Base-by-base conservation (phyloP, 2,888 invertebrate species). In the Seira musarum region DNA sequence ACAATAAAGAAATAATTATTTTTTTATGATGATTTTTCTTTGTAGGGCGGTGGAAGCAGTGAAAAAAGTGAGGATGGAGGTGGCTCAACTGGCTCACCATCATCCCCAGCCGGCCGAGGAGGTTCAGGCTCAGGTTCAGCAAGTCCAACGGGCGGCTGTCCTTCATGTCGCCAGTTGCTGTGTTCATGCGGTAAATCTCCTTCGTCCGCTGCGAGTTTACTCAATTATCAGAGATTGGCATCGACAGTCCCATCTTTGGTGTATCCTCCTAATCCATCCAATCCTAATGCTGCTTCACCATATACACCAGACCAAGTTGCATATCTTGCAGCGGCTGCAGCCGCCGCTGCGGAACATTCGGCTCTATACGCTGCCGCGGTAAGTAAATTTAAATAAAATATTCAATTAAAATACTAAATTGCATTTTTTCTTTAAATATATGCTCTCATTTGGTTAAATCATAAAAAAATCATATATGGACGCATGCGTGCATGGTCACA, bases 181-280 rank as follows among this genome's bases (percentile, higher is more conserved):
- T 86, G 86, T 86, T 86, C 86, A 85, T 85, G 86, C 82, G 83
- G 82, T 76, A 84, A 83, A 80, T 83, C 90, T 74, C 90, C 91
- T 63, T 40, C 40, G 10, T 74, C 80, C 61, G 40, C 40, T 81
- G 89, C 92, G 76, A 90, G 85, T 79, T 78, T 87, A 81, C 85
- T 86, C 81, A 85, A 85, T 82, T 92, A 81, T 87, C 90, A 77
- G 86, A 87, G 82, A 87, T 88, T 85, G 85, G 86, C 86, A 82
- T 85, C 86, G 70, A 83, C 85, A 82, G 86, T 86, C 81, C 86
- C 86, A 82, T 85, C 85, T 82, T 85, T 86, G 83, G 85, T 86
- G 67, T 86, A 86, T 84, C 85, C 82, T 64, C 73, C 79, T 73
- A 84, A 84, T 81, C 84, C 84, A 69, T 82, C 82, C 74, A 82